phyloP scores from a whole-genome alignment of 2,888 invertebrate species.

The Carterocephalus palaemon region DNA sequence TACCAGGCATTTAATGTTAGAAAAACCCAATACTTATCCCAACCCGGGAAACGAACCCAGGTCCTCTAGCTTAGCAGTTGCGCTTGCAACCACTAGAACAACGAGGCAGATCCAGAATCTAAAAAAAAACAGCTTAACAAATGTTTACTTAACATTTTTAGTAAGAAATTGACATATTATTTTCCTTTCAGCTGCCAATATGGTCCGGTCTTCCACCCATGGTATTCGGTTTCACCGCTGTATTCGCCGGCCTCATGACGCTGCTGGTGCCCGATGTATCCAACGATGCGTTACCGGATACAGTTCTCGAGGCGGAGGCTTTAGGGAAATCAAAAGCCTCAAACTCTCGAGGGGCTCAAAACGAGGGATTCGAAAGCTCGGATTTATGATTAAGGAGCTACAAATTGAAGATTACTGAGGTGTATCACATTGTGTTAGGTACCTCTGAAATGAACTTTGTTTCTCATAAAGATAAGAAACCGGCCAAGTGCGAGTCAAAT shows the following conservation, averaged over 20 bases:
- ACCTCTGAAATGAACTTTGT: too few relatives aligned
- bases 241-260: constrained; percentile 53
- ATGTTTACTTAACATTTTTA: too few relatives aligned
- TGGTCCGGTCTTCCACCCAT: constrained; percentile 61
- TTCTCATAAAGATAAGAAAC: too few relatives aligned
- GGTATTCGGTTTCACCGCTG: constrained; percentile 49
- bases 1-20: too few relatives aligned
- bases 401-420: neutral
- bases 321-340: constrained; percentile 40
- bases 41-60: too few relatives aligned
- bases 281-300: constrained; percentile 55
- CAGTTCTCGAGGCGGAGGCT: constrained; percentile 56
- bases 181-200: constrained; percentile 48
- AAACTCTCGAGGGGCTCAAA: constrained; percentile 12
- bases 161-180: neutral
- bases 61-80: too few relatives aligned
- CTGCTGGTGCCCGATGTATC: constrained; percentile 57
- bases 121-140: too few relatives aligned
- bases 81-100: too few relatives aligned
- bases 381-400: constrained; percentile 5
- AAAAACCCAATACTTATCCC: too few relatives aligned
- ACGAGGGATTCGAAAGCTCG: constrained; percentile 12
- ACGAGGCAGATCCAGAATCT: too few relatives aligned
- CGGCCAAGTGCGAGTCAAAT: too few relatives aligned
- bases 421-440: too few relatives aligned